Percentiles rank a stretch among this genome's conserved stretches.
Conservation (phyloP, 2,888 invertebrate species). For the Lasioglossum pauxillum region DNA sequence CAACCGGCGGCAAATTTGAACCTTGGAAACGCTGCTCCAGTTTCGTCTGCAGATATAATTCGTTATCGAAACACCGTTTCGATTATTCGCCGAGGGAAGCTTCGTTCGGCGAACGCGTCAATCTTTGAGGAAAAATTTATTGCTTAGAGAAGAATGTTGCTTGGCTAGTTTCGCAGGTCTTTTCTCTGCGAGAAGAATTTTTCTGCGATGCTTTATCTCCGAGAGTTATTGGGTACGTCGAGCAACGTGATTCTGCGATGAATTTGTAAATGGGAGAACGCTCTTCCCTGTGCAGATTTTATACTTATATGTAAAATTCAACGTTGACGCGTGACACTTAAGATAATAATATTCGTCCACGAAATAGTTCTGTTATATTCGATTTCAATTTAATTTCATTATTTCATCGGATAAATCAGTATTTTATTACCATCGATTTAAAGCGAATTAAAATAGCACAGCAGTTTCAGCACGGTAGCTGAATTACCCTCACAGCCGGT, state of each 20-base stretch:
- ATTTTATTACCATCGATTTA: no score
- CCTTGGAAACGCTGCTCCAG: neutral
- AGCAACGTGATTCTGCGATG: neutral
- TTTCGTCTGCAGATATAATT: neutral
- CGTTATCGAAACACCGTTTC: neutral
- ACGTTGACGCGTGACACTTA: no score
- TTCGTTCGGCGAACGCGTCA: neutral
- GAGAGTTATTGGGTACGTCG: neutral
- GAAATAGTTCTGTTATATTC: no score
- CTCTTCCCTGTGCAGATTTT: neutral
- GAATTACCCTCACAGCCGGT: no score
- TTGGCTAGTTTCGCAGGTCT: neutral
- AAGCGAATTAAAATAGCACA: no score
- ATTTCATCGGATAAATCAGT: no score
- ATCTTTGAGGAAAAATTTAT: neutral
- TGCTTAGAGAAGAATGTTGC: neutral
- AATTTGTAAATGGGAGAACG: neutral
- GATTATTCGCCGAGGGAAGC: neutral
- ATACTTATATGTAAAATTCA: no score
- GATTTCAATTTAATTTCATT: no score
- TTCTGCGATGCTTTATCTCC: neutral
- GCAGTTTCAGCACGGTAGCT: no score
- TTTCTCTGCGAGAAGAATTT: neutral
- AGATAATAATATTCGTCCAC: no score
- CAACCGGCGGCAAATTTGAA: conserved; percentile 40